Evolutionary conservation across 2,113 vertebrate genomes (phyloP), one percentile per base, ranked within the genome.

Genomic region (Chamaetylas fuelleborni): DNA sequence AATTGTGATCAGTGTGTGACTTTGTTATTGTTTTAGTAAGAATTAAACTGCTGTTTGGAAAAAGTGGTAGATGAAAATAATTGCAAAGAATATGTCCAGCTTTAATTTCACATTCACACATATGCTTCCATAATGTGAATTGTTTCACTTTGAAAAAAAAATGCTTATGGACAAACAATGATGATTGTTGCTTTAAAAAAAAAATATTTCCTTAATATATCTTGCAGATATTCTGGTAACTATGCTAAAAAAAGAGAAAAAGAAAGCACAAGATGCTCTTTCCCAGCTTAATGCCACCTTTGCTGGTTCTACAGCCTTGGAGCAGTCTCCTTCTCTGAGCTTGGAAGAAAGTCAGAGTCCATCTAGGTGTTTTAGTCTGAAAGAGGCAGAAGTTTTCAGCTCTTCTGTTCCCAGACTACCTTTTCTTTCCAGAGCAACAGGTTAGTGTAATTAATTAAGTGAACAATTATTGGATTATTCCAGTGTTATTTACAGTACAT

Each of bases 201-300:
- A 18, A 54, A 60, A 24, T 8, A 54, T 89, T 94, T 98, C 97
- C 98, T 98, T 98, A 98, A 95, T 26, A 45, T 78, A 14, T 62
- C 38, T 73, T 71, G 73, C 95, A 99, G 99, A 98, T 97, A 98
- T 99, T 91, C 92, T 99, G 26, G 97, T 99, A 70, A 98, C 96
- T 95, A 99, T 99, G 98, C 93, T 99, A 80, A 99, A 99, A 97
- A 99, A 98, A 69, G 99, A 99, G 93, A 99, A 98, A 96, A 98
- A 97, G 94, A 98, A 97, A 95, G 81, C 95, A 8, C 98, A 97
- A 82, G 98, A 98, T 76, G 92, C 93, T 42, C 82, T 96, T 53
- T 92, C 95, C 25, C 97, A 97, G 33, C 84, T 98, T 31, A 70
- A 66, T 33, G 23, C 34, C 74, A 53, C 92, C 36, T 92, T 92